These are phyloP conservation scores for Pseudomyrmex cubaensis DNA, from an alignment of 1,140 invertebrate species.

Conservation along the genomic window DNA sequence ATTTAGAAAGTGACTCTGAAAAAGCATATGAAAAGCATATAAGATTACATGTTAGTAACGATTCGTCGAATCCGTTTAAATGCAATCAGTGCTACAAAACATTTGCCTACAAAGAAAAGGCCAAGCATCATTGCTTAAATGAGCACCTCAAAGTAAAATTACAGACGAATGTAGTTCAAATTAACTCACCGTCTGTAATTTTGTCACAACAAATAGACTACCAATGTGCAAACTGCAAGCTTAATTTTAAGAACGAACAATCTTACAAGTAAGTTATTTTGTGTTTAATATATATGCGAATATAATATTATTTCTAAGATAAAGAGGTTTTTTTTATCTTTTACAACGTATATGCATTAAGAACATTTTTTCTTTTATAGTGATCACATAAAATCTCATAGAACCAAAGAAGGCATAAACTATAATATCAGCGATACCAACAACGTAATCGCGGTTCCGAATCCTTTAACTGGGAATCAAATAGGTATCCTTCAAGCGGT, in stretches of 20 bases:
- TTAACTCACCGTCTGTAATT: constrained; percentile 22
- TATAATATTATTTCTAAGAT: neutral
- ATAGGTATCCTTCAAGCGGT: constrained; percentile 73
- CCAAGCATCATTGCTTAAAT: constrained; percentile 69
- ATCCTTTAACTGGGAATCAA: constrained; percentile 67
- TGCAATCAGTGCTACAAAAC: constrained; percentile 77
- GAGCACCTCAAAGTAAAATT: constrained; percentile 55
- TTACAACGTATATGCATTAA: neutral
- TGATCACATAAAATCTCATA: constrained; percentile 72
- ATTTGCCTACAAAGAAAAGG: constrained; percentile 74
- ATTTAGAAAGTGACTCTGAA: constrained; percentile 71
- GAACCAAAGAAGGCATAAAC: constrained; percentile 64
- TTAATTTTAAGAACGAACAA: constrained; percentile 73
- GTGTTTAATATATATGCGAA: neutral
- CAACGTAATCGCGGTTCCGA: constrained; percentile 65
- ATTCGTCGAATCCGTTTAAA: constrained; percentile 76
- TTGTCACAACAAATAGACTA: constrained; percentile 46
- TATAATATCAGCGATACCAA: constrained; percentile 58
- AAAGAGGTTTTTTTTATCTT: neutral
- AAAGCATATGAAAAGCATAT: constrained; percentile 73
- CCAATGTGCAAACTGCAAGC: constrained; percentile 70
- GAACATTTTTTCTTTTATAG: constrained; percentile 59
- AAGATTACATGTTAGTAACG: constrained; percentile 73
- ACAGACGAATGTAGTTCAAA: constrained; percentile 33
- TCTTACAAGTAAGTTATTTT: constrained; percentile 72